These are phyloP conservation scores for Tetramorium bicarinatum DNA, from an alignment of 2,888 invertebrate genomes.

Conservation along the genomic window DNA sequence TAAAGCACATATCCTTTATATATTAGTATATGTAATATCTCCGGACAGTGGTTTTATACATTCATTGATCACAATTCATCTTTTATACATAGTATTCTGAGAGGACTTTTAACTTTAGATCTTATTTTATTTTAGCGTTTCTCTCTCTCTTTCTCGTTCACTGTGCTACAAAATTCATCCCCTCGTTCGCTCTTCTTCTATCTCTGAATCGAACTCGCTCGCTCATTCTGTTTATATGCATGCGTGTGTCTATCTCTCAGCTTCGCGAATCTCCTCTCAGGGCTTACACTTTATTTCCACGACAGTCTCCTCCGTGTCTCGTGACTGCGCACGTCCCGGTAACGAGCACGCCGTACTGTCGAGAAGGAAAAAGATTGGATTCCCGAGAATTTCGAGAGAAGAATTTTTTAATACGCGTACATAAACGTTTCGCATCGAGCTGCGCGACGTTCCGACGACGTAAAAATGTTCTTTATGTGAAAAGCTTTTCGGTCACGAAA, in stretches of 20 bases:
- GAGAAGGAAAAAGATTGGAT: slow-evolving; percentile 73
- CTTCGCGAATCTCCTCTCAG: slow-evolving; percentile 23
- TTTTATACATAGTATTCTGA: slow-evolving; percentile 23
- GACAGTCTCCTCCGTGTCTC: slow-evolving; percentile 60
- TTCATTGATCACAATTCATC: slow-evolving; percentile 24
- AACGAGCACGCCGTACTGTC: slow-evolving; percentile 68
- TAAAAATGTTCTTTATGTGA: slow-evolving; percentile 61
- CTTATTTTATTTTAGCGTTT: not conserved
- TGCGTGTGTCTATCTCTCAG: slow-evolving; percentile 27
- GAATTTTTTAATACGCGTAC: slow-evolving; percentile 76
- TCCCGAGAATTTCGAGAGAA: slow-evolving; percentile 72
- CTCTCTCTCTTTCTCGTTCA: not conserved
- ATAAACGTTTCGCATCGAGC: slow-evolving; percentile 60
- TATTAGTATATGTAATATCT: not conserved
- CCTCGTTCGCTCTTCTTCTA: slow-evolving; percentile 40
- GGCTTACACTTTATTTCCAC: slow-evolving; percentile 67
- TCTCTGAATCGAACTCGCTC: slow-evolving; percentile 9
- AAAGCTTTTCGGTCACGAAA: slow-evolving; percentile 50
- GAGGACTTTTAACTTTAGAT: slow-evolving; percentile 33
- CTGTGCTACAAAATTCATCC: slow-evolving; percentile 29
- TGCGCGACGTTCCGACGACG: slow-evolving; percentile 55
- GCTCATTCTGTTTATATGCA: slow-evolving; percentile 12
- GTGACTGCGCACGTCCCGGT: slow-evolving; percentile 61
- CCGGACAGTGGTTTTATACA: not conserved
- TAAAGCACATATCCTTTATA: not conserved